Base-by-base conservation (phyloP, 2,888 invertebrate species). In the Orthosia gothica region DNA sequence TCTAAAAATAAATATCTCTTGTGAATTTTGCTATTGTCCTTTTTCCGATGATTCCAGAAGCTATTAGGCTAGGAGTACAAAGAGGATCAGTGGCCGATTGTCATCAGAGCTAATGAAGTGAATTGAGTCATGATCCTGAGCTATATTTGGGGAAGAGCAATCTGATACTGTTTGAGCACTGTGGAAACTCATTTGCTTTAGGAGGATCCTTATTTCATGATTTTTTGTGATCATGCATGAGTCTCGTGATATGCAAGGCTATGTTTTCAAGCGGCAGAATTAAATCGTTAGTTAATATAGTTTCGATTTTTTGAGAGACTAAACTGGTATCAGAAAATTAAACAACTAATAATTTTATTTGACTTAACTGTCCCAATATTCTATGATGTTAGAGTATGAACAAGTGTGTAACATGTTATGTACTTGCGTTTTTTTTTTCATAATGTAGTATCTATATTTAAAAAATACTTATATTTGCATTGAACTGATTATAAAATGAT, bases 61-160 rank as follows among this genome's bases (percentile, higher is more conserved):
- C 55, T 23, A 16, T 63, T 55, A 54, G n/a, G 32, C 59, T 70
- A 16, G 54, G 9, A 16, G 47, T n/a, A 67, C 50, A 64, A 59
- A 72, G 45, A 65, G 72, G 82, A 67, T 81, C 82, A 80, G 66
- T 73, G 82, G 73, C 73, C 78, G 66, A 58, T 50, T 57, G 49
- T 73, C 62, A 57, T 59, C 73, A 52, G 57, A 49, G 26, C 50
- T 68, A 73, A 73, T 78, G 72, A 69, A 77, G 68, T 68, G 73
- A 81, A 82, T 82, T 73, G 82, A 82, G 62, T 76, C 62, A 75
- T 76, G 54, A 73, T 72, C 68, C 67, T 81, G 77, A 65, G 49
- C 54, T 61, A 72, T 77, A 77, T 80, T 64, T 57, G 40, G 57
- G 62, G 52, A 76, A 52, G 16, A 40, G 76, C 49, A 76, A 70